Conservation (phyloP, 53 echinoderm and acorn worm species). For the Pentamera pediparva region DNA sequence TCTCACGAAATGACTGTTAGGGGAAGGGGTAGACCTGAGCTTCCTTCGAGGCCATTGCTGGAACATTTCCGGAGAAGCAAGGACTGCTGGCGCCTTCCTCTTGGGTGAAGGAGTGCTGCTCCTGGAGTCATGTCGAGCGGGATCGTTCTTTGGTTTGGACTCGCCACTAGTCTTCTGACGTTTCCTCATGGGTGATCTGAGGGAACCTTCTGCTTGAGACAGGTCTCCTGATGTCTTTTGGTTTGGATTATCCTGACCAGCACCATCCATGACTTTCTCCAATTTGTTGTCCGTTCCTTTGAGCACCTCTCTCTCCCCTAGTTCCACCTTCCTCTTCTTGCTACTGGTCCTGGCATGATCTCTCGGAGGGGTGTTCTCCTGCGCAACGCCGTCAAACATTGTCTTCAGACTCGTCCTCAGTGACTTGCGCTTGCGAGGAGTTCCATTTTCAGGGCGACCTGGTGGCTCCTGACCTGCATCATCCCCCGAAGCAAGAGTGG, state of each 20-base stretch:
- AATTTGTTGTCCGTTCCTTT: too few species aligned
- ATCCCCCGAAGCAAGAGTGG: neutral
- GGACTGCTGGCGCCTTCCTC: neutral
- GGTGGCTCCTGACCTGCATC: neutral
- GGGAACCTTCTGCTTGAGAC: neutral
- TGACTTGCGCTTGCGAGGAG: neutral
- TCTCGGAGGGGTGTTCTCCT: neutral
- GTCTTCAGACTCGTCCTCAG: constrained; percentile 18
- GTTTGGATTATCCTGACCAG: too few species aligned
- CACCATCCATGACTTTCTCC: too few species aligned
- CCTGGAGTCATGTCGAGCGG: too few species aligned
- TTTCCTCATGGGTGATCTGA: neutral
- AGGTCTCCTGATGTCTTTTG: too few species aligned
- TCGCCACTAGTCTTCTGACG: neutral
- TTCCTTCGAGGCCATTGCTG: constrained; percentile 25
- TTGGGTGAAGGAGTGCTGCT: neutral
- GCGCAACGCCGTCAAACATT: constrained; percentile 14
- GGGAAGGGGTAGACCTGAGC: constrained; percentile 18
- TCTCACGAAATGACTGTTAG: constrained; percentile 3
- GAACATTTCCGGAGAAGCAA: constrained; percentile 19
- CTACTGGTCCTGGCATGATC: neutral
- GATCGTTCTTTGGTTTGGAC: neutral
- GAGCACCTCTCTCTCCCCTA: neutral
- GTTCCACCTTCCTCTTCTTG: neutral
- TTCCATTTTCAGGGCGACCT: neutral